A percentile compares a stretch with the other conserved stretches of the same genome.
phyloP scores from a whole-genome alignment of 1,140 invertebrate genomes.

The Leptinotarsa defecta region DNA sequence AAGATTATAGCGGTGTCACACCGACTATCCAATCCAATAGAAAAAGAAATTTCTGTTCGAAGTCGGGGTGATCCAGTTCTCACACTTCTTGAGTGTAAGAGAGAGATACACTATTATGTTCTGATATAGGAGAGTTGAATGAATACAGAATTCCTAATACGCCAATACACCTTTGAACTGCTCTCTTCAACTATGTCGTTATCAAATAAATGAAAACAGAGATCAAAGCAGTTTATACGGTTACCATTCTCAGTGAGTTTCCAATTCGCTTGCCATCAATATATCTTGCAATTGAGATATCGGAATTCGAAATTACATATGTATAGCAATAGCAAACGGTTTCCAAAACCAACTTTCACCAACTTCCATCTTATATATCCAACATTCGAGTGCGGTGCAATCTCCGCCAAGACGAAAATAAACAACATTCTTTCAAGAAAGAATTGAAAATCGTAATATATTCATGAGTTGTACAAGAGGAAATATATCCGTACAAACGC shows the following conservation, averaged over 20 bases:
- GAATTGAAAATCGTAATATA: conserved; percentile 26
- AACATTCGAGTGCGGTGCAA: conserved; percentile 5
- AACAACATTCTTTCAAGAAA: conserved; percentile 13
- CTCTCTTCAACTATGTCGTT: not conserved
- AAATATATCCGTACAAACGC: conserved; percentile 17
- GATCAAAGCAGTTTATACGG: not conserved
- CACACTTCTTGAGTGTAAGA: too few relatives aligned
- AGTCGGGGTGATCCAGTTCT: too few relatives aligned
- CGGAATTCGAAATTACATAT: conserved; percentile 3
- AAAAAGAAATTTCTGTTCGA: too few relatives aligned
- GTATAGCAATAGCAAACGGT: not conserved
- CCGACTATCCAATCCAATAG: too few relatives aligned
- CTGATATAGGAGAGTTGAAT: too few relatives aligned
- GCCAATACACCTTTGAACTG: too few relatives aligned
- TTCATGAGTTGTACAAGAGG: conserved; percentile 15
- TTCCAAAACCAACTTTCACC: not conserved
- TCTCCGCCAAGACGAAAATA: conserved; percentile 13
- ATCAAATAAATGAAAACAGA: not conserved
- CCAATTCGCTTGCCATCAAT: not conserved
- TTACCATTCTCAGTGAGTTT: not conserved
- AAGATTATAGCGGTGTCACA: too few relatives aligned
- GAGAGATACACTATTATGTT: too few relatives aligned
- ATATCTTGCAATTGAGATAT: not conserved
- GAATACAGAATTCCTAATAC: too few relatives aligned
- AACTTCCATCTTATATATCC: not conserved